A percentile compares a stretch with the other conserved stretches of the same genome.
These are phyloP conservation scores for Brachionus manjavacas DNA, from an alignment of 1,140 invertebrate species.

Conservation along the genomic window DNA sequence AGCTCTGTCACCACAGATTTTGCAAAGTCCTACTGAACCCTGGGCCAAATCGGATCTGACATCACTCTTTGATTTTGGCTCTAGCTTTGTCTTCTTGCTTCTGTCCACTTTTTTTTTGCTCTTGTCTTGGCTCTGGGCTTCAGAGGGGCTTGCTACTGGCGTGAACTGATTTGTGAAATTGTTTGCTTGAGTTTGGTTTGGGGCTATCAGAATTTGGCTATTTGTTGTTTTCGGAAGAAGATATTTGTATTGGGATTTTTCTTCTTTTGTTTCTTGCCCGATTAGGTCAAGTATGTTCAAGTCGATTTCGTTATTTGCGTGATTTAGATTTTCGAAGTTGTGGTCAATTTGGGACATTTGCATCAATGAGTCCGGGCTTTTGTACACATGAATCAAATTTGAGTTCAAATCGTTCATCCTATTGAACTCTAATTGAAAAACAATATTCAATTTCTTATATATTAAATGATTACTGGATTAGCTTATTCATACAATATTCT, in stretches of 20 bases:
- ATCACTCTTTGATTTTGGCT: background rate
- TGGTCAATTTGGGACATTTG: background rate
- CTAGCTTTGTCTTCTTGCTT: background rate
- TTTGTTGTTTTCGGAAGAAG: background rate
- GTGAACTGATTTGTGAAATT: background rate
- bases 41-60: background rate
- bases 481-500: background rate
- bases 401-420: background rate
- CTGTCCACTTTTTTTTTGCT: background rate
- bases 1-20: constrained; percentile 56
- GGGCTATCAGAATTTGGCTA: background rate
- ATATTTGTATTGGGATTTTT: background rate
- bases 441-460: background rate
- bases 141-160: background rate
- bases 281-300: background rate
- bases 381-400: background rate
- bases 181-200: background rate
- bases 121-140: background rate
- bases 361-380: background rate
- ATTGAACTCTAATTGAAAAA: background rate
- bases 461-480: background rate
- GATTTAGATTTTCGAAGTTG: background rate
- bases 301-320: background rate
- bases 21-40: constrained; percentile 48
- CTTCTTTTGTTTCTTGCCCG: background rate